Evolutionary conservation across 1,140 invertebrate genomes (phyloP).

Genomic region (Drosophila navojoa): DNA sequence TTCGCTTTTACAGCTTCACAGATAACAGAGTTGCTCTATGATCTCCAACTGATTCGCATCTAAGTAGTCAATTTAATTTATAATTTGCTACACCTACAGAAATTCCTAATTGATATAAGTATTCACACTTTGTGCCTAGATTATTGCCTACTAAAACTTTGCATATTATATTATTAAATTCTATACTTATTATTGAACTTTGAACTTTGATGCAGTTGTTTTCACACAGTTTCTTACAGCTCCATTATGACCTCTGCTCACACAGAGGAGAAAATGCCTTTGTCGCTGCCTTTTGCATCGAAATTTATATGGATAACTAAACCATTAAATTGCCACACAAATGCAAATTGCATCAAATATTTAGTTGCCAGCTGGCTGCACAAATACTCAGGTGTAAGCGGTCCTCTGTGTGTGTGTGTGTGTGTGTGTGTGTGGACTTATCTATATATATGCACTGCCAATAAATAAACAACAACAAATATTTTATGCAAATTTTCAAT

Average conservation of each 20-base stretch:
- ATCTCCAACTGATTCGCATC: neutral
- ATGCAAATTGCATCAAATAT: slow-evolving; percentile 80
- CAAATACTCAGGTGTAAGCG: slow-evolving; percentile 40
- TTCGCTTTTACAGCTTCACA: too few species aligned
- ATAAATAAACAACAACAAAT: slow-evolving; percentile 79
- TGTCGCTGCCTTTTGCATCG: neutral
- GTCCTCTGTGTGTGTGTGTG: neutral
- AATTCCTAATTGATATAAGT: neutral
- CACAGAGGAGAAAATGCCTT: slow-evolving; percentile 12
- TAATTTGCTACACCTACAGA: neutral
- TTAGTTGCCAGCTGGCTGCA: slow-evolving; percentile 60
- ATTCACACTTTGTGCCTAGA: neutral
- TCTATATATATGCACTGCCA: slow-evolving; percentile 34
- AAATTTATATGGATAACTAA: slow-evolving; percentile 55
- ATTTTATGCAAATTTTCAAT: slow-evolving; percentile 82
- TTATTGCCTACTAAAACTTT: neutral
- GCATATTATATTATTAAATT: neutral
- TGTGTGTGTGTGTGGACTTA: neutral
- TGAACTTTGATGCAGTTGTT: slow-evolving; percentile 14
- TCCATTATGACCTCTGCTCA: slow-evolving; percentile 5
- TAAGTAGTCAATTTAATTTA: neutral
- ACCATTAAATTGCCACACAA: slow-evolving; percentile 78
- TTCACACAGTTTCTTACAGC: neutral
- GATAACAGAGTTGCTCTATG: too few species aligned
- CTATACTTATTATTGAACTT: slow-evolving; percentile 7